Conservation (phyloP, 2,888 invertebrate species). For the Ochlodes sylvanus region DNA sequence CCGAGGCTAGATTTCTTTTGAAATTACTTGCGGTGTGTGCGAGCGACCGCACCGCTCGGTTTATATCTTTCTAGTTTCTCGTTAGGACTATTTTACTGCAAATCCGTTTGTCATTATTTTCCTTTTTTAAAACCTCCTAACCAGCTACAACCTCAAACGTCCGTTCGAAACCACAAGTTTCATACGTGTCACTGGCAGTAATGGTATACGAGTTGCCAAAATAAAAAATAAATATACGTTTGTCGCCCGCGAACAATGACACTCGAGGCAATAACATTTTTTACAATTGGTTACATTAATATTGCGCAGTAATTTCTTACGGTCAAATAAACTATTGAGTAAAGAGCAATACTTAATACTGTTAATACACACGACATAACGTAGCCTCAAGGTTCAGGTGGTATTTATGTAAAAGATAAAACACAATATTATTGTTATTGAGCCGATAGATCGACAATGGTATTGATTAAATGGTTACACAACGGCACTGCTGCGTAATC, state of each 20-base stretch:
- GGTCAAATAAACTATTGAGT: slow-evolving; percentile 17
- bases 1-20: slow-evolving; percentile 50
- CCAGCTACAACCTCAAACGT: slow-evolving; percentile 44
- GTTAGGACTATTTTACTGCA: slow-evolving; percentile 68
- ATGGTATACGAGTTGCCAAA: slow-evolving; percentile 40
- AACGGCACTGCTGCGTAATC: slow-evolving; percentile 67
- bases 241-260: slow-evolving; percentile 39
- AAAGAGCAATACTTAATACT: slow-evolving; percentile 13
- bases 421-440: slow-evolving; percentile 38
- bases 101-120: slow-evolving; percentile 43
- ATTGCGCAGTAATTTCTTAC: slow-evolving; percentile 32
- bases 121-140: slow-evolving; percentile 43
- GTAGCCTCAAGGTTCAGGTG: slow-evolving; percentile 21
- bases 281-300: slow-evolving; percentile 35
- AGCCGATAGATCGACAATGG: slow-evolving; percentile 48
- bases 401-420: slow-evolving; percentile 28
- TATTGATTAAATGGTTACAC: slow-evolving; percentile 73
- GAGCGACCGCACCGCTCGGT: slow-evolving; percentile 53
- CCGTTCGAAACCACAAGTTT: slow-evolving; percentile 38
- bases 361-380: not conserved
- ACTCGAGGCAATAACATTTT: slow-evolving; percentile 36
- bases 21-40: slow-evolving; percentile 53
- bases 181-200: slow-evolving; percentile 39
- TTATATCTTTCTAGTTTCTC: slow-evolving; percentile 56
- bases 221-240: slow-evolving; percentile 37